phyloP scores from a whole-genome alignment of 1,140 invertebrate species.

The Cylas formicarius region DNA sequence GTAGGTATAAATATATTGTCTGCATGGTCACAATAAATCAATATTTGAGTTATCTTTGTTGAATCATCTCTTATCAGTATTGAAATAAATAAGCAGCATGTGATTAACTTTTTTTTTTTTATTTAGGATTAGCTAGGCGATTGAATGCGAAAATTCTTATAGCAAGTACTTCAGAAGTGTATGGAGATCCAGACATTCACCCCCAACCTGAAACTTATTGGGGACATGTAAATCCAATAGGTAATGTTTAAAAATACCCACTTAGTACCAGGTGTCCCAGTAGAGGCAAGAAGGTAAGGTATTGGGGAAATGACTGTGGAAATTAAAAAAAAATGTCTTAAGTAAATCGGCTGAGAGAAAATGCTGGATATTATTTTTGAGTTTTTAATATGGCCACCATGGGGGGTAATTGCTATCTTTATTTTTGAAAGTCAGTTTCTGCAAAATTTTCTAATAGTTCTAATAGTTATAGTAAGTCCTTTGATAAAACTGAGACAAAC shows the following conservation, averaged over 20 bases:
- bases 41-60: no score
- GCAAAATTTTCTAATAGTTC: no score
- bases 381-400: no score
- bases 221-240: conserved; percentile 99
- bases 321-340: conserved; percentile 1
- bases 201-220: conserved; percentile 94
- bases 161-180: conserved; percentile 97
- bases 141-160: conserved; percentile 91
- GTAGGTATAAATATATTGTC: background rate
- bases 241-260: conserved; percentile 48
- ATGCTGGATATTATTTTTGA: no score
- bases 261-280: no score
- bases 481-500: no score
- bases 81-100: background rate
- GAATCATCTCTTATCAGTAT: background rate
- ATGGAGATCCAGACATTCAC: conserved; percentile 95
- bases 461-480: no score
- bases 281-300: background rate
- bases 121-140: conserved; percentile 68
- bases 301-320: background rate
- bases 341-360: no score
- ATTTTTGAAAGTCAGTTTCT: no score
- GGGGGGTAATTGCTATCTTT: no score
- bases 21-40: no score
- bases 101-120: background rate